These are phyloP conservation scores for Hapalemur alaotrensis DNA, from an alignment of 2,797 vertebrate genomes.

Conservation along the genomic window DNA sequence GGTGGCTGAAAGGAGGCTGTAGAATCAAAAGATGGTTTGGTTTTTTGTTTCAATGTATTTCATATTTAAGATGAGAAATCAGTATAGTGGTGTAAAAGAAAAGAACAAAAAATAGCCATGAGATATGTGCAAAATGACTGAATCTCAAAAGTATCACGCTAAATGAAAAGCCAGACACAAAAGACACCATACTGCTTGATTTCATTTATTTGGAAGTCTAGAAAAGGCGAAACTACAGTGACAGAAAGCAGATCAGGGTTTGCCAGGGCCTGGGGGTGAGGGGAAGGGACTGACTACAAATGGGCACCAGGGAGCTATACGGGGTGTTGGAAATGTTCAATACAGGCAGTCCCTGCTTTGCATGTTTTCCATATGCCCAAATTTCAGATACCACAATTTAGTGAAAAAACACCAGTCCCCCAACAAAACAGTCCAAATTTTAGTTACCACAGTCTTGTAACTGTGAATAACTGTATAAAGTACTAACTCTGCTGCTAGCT, in stretches of 20 bases:
- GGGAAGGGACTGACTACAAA: not conserved
- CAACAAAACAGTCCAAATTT: not conserved
- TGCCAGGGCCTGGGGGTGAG: not conserved
- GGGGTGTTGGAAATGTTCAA: not conserved
- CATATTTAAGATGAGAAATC: not conserved
- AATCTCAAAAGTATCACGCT: not conserved
- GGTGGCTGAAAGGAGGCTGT: not conserved
- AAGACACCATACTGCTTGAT: not conserved
- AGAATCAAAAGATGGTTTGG: not conserved
- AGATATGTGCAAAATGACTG: not conserved
- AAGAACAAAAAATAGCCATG: not conserved
- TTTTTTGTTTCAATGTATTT: not conserved
- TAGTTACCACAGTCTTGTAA: not conserved
- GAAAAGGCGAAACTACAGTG: not conserved
- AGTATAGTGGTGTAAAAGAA: not conserved
- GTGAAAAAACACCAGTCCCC: not conserved
- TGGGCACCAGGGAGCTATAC: not conserved
- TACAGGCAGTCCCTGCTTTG: not conserved
- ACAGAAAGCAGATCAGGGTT: not conserved
- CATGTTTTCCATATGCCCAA: not conserved
- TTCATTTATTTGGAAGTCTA: not conserved
- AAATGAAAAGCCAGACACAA: not conserved
- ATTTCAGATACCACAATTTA: not conserved
- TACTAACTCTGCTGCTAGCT: not conserved
- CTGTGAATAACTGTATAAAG: not conserved